Evolutionary conservation across 2,113 vertebrate genomes (phyloP).

Genomic region (Ammodytes dubius): DNA sequence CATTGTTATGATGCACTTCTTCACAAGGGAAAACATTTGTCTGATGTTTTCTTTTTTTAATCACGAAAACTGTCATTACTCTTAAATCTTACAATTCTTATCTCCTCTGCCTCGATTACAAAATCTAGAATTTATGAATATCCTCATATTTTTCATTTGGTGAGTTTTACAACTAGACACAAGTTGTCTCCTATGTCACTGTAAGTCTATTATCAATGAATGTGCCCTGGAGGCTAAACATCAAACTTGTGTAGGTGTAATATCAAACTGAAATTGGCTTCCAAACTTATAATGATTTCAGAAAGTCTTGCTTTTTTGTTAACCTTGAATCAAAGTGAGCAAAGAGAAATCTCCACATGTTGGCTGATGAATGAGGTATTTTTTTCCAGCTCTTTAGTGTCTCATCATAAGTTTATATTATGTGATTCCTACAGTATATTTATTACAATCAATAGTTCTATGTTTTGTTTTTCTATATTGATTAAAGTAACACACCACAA

Average conservation of each 20-base stretch:
- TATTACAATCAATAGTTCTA: not conserved
- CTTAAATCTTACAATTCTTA: not conserved
- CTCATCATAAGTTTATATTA: not conserved
- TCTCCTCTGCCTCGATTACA: not conserved
- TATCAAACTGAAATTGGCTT: not conserved
- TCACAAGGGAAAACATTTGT: too few species aligned
- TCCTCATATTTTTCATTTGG: not conserved
- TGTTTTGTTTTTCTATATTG: not conserved
- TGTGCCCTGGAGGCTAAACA: not conserved
- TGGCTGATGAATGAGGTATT: slow-evolving; percentile 3
- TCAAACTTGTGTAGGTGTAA: not conserved
- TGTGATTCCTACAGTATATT: not conserved
- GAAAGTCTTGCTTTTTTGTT: not conserved
- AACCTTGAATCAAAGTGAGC: not conserved
- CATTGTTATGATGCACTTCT: not conserved
- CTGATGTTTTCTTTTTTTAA: too few species aligned
- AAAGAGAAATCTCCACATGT: not conserved
- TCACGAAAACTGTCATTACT: too few species aligned
- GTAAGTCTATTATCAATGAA: not conserved
- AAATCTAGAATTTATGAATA: not conserved
- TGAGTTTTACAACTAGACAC: not conserved
- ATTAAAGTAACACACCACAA: not conserved
- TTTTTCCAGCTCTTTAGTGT: not conserved
- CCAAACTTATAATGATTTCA: not conserved
- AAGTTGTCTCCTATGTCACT: too few species aligned